phyloP scores from a whole-genome alignment of 2,888 invertebrate genomes.

The Ephialtes manifestator region DNA sequence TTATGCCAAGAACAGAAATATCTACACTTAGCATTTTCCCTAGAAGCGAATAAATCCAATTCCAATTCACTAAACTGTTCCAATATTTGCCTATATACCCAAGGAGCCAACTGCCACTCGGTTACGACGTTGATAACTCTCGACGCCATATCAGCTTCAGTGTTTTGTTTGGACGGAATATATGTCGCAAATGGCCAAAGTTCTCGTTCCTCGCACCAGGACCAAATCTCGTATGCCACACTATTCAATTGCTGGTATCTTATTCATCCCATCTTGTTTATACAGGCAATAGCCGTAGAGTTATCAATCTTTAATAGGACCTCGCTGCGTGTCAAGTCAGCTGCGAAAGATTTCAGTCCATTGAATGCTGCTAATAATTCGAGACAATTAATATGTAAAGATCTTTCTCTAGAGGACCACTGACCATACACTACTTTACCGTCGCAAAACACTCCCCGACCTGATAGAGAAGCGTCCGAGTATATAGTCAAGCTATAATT shows the following conservation, averaged over 20 bases:
- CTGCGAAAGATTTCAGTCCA: too few relatives aligned
- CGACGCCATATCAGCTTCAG: too few relatives aligned
- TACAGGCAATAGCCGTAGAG: too few relatives aligned
- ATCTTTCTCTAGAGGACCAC: slow-evolving; percentile 31
- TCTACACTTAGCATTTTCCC: slow-evolving; percentile 51
- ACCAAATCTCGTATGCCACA: slow-evolving; percentile 38
- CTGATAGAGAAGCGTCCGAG: slow-evolving; percentile 32
- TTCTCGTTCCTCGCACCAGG: slow-evolving; percentile 37
- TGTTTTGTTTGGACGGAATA: too few relatives aligned
- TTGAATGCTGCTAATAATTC: too few relatives aligned
- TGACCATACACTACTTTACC: slow-evolving; percentile 28
- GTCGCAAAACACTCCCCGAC: slow-evolving; percentile 40
- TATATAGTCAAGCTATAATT: slow-evolving; percentile 29
- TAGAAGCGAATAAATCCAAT: slow-evolving; percentile 57
- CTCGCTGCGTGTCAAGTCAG: too few relatives aligned
- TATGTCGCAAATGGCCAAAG: slow-evolving; percentile 58
- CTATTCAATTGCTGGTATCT: too few relatives aligned
- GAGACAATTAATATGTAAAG: slow-evolving; percentile 8
- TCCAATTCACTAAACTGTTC: slow-evolving; percentile 41
- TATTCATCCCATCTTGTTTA: too few relatives aligned
- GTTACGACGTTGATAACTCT: too few relatives aligned
- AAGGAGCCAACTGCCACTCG: slow-evolving; percentile 17
- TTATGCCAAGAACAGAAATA: slow-evolving; percentile 69
- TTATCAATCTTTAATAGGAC: too few relatives aligned
- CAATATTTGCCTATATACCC: slow-evolving; percentile 38